Evolutionary conservation across 2,797 vertebrate species (phyloP).

Genomic region (Scarus forsteni): DNA sequence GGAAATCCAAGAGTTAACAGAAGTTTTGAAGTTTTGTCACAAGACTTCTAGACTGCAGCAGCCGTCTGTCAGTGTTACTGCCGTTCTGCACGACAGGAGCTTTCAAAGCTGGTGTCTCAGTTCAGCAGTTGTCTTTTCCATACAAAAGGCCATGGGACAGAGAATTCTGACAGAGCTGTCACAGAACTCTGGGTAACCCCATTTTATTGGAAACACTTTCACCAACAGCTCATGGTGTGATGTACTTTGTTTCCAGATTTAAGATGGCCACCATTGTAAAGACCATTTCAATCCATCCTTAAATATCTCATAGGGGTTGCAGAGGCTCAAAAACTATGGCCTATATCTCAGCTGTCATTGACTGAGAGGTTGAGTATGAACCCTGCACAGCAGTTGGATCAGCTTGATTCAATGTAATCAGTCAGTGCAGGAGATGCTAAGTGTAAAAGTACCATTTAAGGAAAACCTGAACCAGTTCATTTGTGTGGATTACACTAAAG

Average conservation of each 20-base stretch:
- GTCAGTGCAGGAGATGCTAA: neutral
- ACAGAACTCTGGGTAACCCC: neutral
- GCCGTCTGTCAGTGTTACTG: slow-evolving; percentile 4
- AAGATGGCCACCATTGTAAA: no score
- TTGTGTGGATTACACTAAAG: neutral
- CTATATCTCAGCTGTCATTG: no score
- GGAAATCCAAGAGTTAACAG: slow-evolving; percentile 1
- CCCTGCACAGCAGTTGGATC: no score
- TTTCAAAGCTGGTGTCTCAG: neutral
- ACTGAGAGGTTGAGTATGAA: no score
- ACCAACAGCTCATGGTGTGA: neutral
- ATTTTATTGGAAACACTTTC: neutral
- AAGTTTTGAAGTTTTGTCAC: slow-evolving; percentile 6
- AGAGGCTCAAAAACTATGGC: no score
- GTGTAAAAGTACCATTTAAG: neutral
- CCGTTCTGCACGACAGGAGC: neutral
- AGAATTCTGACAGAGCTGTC: neutral
- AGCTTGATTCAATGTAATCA: no score
- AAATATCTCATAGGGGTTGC: no score
- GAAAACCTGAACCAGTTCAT: neutral
- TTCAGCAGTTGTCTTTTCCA: neutral
- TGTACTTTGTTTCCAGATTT: no score
- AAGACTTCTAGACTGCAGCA: neutral
- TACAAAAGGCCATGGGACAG: neutral
- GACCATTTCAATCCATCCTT: no score